Evolutionary conservation across 2,888 invertebrate genomes (phyloP), one percentile per base, ranked within the genome.

Genomic region (Spicauda simplicius): DNA sequence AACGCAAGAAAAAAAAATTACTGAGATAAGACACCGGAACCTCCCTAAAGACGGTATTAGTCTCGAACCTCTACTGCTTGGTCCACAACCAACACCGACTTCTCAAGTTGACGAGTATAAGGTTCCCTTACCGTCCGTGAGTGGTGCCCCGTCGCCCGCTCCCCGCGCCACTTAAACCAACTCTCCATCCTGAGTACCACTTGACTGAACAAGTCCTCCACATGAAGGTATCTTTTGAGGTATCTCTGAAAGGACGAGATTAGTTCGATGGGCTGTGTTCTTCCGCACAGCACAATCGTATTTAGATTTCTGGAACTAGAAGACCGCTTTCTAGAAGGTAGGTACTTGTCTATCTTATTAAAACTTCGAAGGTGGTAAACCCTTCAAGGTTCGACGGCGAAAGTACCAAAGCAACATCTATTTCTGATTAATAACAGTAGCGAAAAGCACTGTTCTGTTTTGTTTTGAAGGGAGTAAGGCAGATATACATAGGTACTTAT

Each of bases 21-120:
- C 8, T 16, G 58, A 87, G 91, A 91, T 91, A 90, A 91, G 79
- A 77, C 71, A 70, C 41, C 8, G 33, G 11, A 20, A 30, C 69
- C 64, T 68, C 72, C 72, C 79, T 89, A 90, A 91, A 91, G 89
- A 86, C 87, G 86, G 87, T 87, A 77, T 81, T 80, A 86, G 91
- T 91, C 91, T 91, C 91, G 91, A 92, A 91, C 88, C 90, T 71
- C 75, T 64, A 65, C 73, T 71, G 70, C 68, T 73, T 77, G 86
- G 81, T 77, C 81, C 77, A 70, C 79, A 80, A 86, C 90, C 82
- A 80, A 82, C 81, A 82, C 84, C 87, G 85, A 88, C 91, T 91
- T 84, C 82, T 91, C 90, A 87, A 91, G 91, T 88, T 84, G 90
- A 86, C 89, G 81, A 71, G 72, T 72, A 76, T 69, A 80, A 79